phyloP scores from a whole-genome alignment of 2,888 invertebrate genomes.

The Globia sparganii region DNA sequence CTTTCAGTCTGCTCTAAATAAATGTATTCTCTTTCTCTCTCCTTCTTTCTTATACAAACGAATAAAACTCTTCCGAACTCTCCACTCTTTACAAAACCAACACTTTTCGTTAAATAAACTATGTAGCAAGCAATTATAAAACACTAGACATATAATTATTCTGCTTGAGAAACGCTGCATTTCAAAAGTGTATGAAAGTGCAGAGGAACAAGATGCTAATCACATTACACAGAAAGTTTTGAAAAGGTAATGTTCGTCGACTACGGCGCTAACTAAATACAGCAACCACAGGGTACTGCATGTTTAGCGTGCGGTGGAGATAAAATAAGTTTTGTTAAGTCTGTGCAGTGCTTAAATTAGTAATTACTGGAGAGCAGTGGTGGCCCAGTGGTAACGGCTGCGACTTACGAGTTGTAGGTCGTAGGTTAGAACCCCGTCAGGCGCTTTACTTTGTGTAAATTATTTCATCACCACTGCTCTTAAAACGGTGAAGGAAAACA shows the following conservation, averaged over 20 bases:
- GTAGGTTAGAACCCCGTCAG: too few species aligned
- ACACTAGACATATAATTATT: not conserved
- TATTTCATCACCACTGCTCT: too few species aligned
- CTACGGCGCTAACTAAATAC: slow-evolving; percentile 2
- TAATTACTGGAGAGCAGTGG: too few species aligned
- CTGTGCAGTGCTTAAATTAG: too few species aligned
- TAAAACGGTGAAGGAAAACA: too few species aligned
- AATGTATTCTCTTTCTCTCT: not conserved
- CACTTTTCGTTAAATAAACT: not conserved
- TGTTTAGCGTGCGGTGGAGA: not conserved
- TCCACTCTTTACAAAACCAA: not conserved
- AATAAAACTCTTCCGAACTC: not conserved
- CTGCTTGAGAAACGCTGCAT: not conserved
- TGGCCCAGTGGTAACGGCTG: too few species aligned
- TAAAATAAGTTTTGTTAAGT: not conserved
- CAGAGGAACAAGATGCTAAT: not conserved
- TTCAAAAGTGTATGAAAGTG: slow-evolving; percentile 10
- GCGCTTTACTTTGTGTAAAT: too few species aligned
- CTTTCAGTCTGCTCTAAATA: not conserved
- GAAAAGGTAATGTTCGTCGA: slow-evolving; percentile 4
- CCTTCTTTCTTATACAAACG: too few species aligned
- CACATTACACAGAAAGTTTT: slow-evolving; percentile 15
- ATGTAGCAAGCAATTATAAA: not conserved
- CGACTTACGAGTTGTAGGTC: too few species aligned
- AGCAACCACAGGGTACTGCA: not conserved